Evolutionary conservation across 2,113 vertebrate species (phyloP), one percentile per base, ranked within the genome.

Genomic region (Ceyx melanurus): DNA sequence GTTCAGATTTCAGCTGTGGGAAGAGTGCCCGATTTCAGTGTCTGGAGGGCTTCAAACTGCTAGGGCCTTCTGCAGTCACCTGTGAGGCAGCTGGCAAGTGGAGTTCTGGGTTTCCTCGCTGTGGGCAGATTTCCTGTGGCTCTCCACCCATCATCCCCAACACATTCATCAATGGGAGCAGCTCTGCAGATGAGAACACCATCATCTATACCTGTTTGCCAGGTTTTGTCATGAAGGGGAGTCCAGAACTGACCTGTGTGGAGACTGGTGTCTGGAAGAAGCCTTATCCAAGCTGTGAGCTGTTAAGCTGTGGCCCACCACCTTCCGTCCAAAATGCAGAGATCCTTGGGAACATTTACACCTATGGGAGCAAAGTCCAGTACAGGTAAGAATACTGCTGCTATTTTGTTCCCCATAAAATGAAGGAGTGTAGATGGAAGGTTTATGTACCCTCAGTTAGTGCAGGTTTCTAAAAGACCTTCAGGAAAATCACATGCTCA

Each of bases 51-150:
- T 99, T 99, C 93, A 98, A 95, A 75, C 96, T 98, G 35, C 96
- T 98, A 43, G 99, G 99, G 11, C 98, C 98, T 61, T 92, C 98
- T 50, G 96, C 98, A 94, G 97, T 99, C 37, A 96, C 94, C 31
- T 99, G 99, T 65, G 98, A 98, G 82, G 97, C 97, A 79, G 98
- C 98, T 48, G 98, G 98, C 75, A 97, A 98, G 70, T 99, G 99
- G 99, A 98, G 97, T 92, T 97, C 98, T 7, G 98, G 97, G 15
- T 97, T 99, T 84, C 99, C 99, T 28, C 95, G 71, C 81, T 99
- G 99, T 3, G 96, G 98, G 31, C 98, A 97, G 68, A 94, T 97
- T 14, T 98, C 97, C 37, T 99, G 99, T 22, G 97, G 97, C 13
- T 90, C 97, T 46, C 97, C 98, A 40, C 99, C 99, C 9, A 3